phyloP scores from a whole-genome alignment of 2,797 vertebrate genomes.

The Pseudocheirus occidentalis region DNA sequence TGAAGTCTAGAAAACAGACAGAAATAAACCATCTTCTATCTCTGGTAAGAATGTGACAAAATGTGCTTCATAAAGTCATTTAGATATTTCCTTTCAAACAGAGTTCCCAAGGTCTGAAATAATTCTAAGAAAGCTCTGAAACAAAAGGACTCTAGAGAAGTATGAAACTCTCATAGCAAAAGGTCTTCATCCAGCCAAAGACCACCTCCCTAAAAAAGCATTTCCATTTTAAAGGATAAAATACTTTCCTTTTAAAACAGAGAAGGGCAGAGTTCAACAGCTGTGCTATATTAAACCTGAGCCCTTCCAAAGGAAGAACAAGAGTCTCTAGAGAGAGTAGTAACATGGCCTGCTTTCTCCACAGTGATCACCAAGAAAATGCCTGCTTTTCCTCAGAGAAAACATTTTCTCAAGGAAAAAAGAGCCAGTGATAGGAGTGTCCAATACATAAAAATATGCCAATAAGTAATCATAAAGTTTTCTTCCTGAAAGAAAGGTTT shows the following conservation, averaged over 20 bases:
- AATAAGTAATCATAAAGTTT: not conserved
- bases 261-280: conserved; percentile 79
- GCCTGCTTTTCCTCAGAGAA: conserved; percentile 63
- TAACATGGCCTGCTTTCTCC: conserved; percentile 66
- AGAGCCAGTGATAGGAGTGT: conserved; percentile 6
- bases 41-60: conserved; percentile 61
- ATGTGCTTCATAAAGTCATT: conserved; percentile 49
- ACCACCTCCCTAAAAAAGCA: conserved; percentile 70
- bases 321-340: conserved; percentile 71
- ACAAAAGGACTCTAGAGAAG: conserved; percentile 73
- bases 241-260: conserved; percentile 75
- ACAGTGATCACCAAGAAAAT: conserved; percentile 61
- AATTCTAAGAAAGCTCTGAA: conserved; percentile 64
- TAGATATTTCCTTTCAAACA: conserved; percentile 30
- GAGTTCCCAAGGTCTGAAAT: conserved; percentile 54
- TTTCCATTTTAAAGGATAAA: conserved; percentile 77
- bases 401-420: conserved; percentile 53
- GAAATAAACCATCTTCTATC: conserved; percentile 64
- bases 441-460: conserved; percentile 41
- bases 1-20: conserved; percentile 72
- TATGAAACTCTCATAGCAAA: conserved; percentile 66
- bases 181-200: conserved; percentile 54
- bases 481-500: not conserved
- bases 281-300: conserved; percentile 77
- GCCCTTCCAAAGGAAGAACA: conserved; percentile 75